These are phyloP conservation scores for Scrobipalpa costella DNA, from an alignment of 2,888 invertebrate genomes.

Conservation along the genomic window DNA sequence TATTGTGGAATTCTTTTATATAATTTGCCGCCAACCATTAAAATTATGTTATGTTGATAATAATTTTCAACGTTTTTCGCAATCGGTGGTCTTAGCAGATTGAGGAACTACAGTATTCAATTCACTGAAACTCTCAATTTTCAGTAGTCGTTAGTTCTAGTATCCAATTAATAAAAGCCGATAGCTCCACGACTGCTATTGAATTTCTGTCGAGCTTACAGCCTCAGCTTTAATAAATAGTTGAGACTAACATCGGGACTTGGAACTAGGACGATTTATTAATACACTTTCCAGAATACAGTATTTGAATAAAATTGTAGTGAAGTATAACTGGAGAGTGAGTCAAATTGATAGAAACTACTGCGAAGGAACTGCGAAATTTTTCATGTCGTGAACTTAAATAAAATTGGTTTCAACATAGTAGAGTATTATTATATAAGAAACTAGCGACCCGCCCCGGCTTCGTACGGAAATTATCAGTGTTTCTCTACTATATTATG, in stretches of 20 bases:
- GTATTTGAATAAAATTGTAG: not conserved
- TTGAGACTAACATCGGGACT: not conserved
- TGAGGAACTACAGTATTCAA: not conserved
- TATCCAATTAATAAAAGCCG: constrained; percentile 5
- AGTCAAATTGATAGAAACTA: not conserved
- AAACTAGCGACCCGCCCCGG: no score
- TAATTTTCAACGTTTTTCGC: no score
- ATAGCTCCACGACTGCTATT: not conserved
- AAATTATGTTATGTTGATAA: no score
- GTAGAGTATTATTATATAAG: not conserved
- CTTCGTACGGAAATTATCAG: no score
- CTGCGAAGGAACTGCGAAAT: not conserved
- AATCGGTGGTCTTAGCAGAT: constrained; percentile 1
- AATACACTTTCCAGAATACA: not conserved
- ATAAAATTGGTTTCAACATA: not conserved
- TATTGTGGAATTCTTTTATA: no score
- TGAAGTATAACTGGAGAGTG: not conserved
- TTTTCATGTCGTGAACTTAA: not conserved
- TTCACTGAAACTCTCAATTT: not conserved
- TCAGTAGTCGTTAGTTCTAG: constrained; percentile 5
- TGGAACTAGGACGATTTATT: not conserved
- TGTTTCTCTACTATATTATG: no score
- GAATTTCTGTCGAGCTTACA: constrained; percentile 6
- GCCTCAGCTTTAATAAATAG: constrained; percentile 4
- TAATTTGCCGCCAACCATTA: no score